These are phyloP conservation scores for Stenopsyche tienmushanensis DNA, from an alignment of 1,140 invertebrate genomes.

Conservation along the genomic window DNA sequence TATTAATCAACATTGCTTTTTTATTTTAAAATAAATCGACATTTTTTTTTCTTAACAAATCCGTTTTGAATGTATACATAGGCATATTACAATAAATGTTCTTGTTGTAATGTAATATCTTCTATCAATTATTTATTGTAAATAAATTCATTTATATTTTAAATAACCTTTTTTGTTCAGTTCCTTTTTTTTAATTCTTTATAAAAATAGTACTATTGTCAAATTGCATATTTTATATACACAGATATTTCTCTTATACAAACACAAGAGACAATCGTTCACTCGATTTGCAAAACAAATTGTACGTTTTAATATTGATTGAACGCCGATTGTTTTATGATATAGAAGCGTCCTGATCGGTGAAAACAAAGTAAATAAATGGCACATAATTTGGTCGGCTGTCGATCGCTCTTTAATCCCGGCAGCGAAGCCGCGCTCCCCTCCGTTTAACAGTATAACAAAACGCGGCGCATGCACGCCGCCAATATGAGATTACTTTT, in stretches of 20 bases:
- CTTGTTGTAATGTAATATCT: not conserved
- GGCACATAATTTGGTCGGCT: too few species aligned
- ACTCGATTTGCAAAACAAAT: not conserved
- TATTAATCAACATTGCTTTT: not conserved
- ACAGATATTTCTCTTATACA: not conserved
- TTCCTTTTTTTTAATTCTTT: constrained; percentile 27
- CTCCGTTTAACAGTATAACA: too few species aligned
- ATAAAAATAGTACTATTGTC: constrained; percentile 40
- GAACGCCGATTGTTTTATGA: too few species aligned
- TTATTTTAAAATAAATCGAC: not conserved
- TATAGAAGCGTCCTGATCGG: too few species aligned
- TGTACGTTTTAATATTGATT: too few species aligned
- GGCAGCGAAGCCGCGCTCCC: too few species aligned
- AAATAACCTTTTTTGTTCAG: not conserved
- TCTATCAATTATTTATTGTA: constrained; percentile 1
- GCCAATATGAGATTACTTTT: too few species aligned
- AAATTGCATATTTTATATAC: not conserved
- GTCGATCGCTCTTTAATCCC: too few species aligned
- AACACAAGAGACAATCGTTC: not conserved
- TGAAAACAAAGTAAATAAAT: too few species aligned
- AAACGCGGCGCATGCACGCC: too few species aligned
- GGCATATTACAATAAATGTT: not conserved
- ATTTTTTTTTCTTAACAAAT: too few species aligned
- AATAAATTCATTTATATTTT: constrained; percentile 11
- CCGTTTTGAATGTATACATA: too few species aligned